Evolutionary conservation across 2,113 vertebrate genomes (phyloP).

Genomic region (Thalassoma bifasciatum): DNA sequence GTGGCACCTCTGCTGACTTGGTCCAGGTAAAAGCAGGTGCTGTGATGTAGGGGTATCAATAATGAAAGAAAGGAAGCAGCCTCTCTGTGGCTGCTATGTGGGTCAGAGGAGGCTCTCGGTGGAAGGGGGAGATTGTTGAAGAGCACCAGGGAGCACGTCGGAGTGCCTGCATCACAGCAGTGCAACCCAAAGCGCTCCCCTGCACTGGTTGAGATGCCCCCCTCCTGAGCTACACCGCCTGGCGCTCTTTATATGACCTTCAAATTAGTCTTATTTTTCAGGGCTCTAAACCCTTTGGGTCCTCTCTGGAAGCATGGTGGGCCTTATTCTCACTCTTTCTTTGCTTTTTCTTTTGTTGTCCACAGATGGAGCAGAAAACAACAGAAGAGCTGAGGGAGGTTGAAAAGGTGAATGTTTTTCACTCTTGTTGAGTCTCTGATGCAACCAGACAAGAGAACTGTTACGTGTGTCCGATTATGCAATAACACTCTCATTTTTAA

Average conservation of each 20-base stretch:
- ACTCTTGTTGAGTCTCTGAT: slow-evolving; percentile 42
- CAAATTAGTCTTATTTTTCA: slow-evolving; percentile 82
- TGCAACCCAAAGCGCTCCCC: slow-evolving; percentile 64
- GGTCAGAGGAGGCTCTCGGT: slow-evolving; percentile 83
- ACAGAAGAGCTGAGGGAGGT: slow-evolving; percentile 14
- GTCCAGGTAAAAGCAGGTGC: slow-evolving; percentile 70
- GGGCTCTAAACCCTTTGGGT: slow-evolving; percentile 65
- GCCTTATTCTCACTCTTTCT: slow-evolving; percentile 49
- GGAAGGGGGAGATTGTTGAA: slow-evolving; percentile 85
- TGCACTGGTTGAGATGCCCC: slow-evolving; percentile 71
- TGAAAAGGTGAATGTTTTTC: slow-evolving; percentile 42
- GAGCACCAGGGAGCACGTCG: slow-evolving; percentile 77
- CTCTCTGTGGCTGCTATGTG: slow-evolving; percentile 79
- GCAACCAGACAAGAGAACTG: slow-evolving; percentile 43
- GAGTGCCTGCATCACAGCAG: slow-evolving; percentile 69
- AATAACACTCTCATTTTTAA: slow-evolving; percentile 1
- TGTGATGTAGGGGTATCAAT: slow-evolving; percentile 84
- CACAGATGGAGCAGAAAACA: slow-evolving; percentile 25
- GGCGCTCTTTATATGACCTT: slow-evolving; percentile 85
- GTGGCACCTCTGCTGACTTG: slow-evolving; percentile 71
- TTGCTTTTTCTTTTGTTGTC: slow-evolving; percentile 50
- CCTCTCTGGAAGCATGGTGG: slow-evolving; percentile 59
- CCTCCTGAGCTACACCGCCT: slow-evolving; percentile 75
- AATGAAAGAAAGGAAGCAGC: slow-evolving; percentile 80
- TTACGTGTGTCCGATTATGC: slow-evolving; percentile 28